Base-by-base conservation (phyloP, 2,888 invertebrate species). In the Imbricaverruca yamaguchii region DNA sequence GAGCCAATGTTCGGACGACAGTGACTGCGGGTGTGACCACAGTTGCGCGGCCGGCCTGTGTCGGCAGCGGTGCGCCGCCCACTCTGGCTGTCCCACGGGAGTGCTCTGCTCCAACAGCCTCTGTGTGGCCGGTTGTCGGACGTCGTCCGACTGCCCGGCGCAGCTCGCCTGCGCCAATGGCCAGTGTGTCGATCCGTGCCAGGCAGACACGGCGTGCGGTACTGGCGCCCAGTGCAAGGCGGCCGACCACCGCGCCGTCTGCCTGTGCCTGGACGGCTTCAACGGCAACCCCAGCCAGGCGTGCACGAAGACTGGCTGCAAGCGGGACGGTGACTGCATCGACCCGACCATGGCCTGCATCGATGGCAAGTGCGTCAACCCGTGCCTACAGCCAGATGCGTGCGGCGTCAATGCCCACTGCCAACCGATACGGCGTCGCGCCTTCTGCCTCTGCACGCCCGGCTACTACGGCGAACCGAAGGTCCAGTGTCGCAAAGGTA, bases 381-480 rank as follows among this genome's bases (percentile, higher is more conserved):
- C 94, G 0, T 95, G 94, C 86, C 39, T 80, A 57, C 92, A 94
- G 86, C 94, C 95, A 81, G 94, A 94, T 56, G 94, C 94, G 1
- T 96, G 96, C 86, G 96, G 95, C 74, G 88, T 92, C 0, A 95
- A 95, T 87, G 94, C 95, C 4, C 88, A 84, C 21, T 85, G 85
- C 81, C 82, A 84, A 39, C 84, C 85, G 9, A 63, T 82, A 61
- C 84, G 84, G 65, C 84, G 84, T n/a, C 82, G 82, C 25, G 92
- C 93, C 78, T 90, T 96, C 9, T 96, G 96, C 86, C 90, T 93
- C 81, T 96, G 96, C 86, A 94, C 95, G 0, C 93, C 94, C 85
- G 92, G 92, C 74, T 92, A 91, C 86, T 90, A 91, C 84, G 93
- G 93, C 81, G 93, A 93, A 86, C 92, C 93, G 53, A 93, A 93